Conservation (phyloP, 2,797 vertebrate species). For the Simalia tracyae region DNA sequence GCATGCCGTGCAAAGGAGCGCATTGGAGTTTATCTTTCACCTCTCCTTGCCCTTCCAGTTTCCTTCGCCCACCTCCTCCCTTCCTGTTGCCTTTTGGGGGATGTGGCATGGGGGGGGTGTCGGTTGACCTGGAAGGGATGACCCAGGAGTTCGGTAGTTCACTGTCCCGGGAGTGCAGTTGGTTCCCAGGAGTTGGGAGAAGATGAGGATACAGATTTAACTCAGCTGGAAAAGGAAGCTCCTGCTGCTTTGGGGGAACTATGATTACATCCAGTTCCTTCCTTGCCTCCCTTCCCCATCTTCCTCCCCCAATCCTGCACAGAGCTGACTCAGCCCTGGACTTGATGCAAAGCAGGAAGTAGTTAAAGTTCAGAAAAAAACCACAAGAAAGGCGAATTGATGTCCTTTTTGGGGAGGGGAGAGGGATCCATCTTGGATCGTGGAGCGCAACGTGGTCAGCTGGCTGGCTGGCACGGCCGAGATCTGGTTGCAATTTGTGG, state of each 20-base stretch:
- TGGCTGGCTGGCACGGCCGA: neutral
- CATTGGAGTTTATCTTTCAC: neutral
- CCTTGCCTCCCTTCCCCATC: too few species aligned
- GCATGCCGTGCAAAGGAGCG: neutral
- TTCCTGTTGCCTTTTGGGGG: neutral
- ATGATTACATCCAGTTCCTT: neutral
- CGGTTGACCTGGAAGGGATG: neutral
- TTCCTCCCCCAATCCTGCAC: neutral
- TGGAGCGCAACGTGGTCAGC: neutral
- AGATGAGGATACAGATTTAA: neutral
- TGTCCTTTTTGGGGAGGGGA: neutral
- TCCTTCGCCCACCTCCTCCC: neutral
- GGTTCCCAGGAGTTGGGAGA: neutral
- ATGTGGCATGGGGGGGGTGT: neutral
- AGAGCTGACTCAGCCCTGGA: slow-evolving; percentile 22
- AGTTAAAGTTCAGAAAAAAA: neutral
- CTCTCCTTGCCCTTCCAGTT: neutral
- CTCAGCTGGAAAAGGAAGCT: neutral
- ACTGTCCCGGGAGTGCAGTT: neutral
- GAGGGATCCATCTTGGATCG: neutral
- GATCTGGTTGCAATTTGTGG: neutral
- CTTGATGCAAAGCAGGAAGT: slow-evolving; percentile 24
- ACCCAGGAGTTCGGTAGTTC: neutral
- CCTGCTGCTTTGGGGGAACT: neutral
- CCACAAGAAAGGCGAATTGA: slow-evolving; percentile 24